phyloP scores from a whole-genome alignment of 2,888 invertebrate species.

The Hanleya hanleyi region DNA sequence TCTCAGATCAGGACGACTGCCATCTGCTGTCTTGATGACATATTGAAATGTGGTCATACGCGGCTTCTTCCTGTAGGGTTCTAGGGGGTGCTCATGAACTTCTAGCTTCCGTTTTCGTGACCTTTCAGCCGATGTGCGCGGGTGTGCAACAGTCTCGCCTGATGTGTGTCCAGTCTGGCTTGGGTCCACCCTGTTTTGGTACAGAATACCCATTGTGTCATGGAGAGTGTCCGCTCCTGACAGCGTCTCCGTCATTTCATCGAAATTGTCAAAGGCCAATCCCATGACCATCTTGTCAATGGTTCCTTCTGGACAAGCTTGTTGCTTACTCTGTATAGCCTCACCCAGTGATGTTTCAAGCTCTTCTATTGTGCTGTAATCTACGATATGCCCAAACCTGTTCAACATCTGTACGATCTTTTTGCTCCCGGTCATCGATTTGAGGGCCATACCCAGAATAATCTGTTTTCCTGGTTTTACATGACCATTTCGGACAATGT shows the following conservation, averaged over 20 bases:
- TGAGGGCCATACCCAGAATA: conserved; percentile 15
- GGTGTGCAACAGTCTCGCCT: background rate
- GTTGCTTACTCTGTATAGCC: background rate
- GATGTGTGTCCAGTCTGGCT: background rate
- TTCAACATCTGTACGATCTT: conserved; percentile 21
- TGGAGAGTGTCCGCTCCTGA: conserved; percentile 25
- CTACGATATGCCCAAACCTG: conserved; percentile 20
- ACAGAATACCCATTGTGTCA: conserved; percentile 33
- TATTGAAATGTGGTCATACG: conserved; percentile 18
- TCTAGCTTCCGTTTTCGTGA: background rate
- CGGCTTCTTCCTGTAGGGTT: conserved; percentile 22
- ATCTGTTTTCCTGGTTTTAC: conserved; percentile 23
- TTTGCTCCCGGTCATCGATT: conserved; percentile 27
- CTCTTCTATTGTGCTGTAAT: conserved; percentile 18
- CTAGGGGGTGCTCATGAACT: background rate
- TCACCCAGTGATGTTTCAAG: conserved; percentile 13
- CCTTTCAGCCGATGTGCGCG: background rate
- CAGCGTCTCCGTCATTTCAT: conserved; percentile 21
- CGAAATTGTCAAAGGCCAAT: conserved; percentile 29
- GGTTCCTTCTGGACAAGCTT: conserved; percentile 17
- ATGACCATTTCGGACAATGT: conserved; percentile 17
- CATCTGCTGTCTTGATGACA: too few relatives aligned
- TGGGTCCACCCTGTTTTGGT: conserved; percentile 15
- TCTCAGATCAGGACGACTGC: too few relatives aligned
- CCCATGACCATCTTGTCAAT: conserved; percentile 8